A percentile compares a stretch with the other conserved stretches of the same genome.
Evolutionary conservation across 2,797 vertebrate genomes (phyloP).

Genomic region (Stomatorhinus walkeri): DNA sequence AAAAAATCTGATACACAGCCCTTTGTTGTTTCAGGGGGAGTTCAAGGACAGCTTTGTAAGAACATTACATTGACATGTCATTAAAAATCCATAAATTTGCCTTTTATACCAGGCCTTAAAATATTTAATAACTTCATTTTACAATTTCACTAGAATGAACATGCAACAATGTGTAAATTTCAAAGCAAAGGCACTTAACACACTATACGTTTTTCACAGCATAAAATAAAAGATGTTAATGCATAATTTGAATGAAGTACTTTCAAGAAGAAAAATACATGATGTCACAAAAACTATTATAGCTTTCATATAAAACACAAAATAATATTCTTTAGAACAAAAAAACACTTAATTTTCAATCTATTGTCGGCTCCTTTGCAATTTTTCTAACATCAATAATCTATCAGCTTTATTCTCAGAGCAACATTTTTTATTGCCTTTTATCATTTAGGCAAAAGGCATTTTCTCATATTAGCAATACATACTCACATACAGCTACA

Average conservation of each 20-base stretch:
- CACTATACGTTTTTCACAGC: not conserved
- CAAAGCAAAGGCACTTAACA: constrained; percentile 22
- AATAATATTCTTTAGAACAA: constrained; percentile 24
- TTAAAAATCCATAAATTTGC: not conserved
- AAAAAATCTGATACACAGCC: not conserved
- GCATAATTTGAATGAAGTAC: not conserved
- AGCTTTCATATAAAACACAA: constrained; percentile 13
- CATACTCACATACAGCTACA: not conserved
- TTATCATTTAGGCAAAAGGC: not conserved
- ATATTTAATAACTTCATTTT: not conserved
- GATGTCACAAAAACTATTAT: constrained; percentile 30
- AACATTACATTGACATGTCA: not conserved
- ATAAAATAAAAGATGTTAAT: not conserved
- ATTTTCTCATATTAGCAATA: not conserved
- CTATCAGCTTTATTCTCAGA: not conserved
- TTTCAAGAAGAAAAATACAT: constrained; percentile 24
- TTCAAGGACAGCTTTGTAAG: not conserved
- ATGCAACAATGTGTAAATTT: not conserved
- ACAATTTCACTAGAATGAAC: constrained; percentile 10
- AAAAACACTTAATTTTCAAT: constrained; percentile 32
- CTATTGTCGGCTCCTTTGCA: not conserved
- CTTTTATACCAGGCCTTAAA: not conserved
- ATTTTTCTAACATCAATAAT: not conserved
- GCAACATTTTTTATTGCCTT: not conserved
- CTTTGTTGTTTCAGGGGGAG: not conserved